Percentiles rank a stretch among this genome's conserved stretches.
phyloP scores from a whole-genome alignment of 2,113 vertebrate genomes.

The Phaetusa simplex region DNA sequence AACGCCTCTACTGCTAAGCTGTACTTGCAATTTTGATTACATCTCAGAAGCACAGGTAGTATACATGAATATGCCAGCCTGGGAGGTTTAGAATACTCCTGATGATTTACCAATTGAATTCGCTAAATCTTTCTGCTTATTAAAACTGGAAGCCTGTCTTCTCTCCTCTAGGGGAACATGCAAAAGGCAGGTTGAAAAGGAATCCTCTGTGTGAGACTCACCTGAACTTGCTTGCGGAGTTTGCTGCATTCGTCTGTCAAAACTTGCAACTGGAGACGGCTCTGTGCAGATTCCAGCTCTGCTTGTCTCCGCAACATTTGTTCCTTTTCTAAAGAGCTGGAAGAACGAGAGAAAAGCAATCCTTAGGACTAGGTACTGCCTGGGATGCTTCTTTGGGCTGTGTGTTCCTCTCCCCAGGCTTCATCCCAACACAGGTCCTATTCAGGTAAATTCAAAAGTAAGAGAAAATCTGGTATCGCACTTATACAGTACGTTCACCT shows the following conservation, averaged over 20 bases:
- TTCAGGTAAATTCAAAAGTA: background rate
- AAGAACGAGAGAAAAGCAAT: background rate
- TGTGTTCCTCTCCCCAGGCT: background rate
- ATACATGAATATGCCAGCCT: background rate
- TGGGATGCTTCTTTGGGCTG: background rate
- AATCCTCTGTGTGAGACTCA: conserved; percentile 34
- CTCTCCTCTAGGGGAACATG: background rate
- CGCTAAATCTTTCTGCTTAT: background rate
- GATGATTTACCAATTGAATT: background rate
- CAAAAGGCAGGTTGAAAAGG: background rate
- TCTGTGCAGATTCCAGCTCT: conserved; percentile 92
- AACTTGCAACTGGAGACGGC: conserved; percentile 88
- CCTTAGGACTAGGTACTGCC: background rate
- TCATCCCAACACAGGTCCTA: background rate
- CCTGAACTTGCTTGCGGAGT: conserved; percentile 86
- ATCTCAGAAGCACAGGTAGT: background rate
- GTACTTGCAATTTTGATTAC: background rate
- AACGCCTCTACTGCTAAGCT: background rate
- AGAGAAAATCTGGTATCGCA: background rate
- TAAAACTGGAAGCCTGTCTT: background rate
- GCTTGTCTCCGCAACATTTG: conserved; percentile 84
- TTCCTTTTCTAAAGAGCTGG: conserved; percentile 86
- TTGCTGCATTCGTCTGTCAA: conserved; percentile 85
- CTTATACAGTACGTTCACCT: background rate
- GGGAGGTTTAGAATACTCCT: background rate